These are phyloP conservation scores for Pampus argenteus DNA, from an alignment of 2,797 vertebrate genomes.

Conservation along the genomic window DNA sequence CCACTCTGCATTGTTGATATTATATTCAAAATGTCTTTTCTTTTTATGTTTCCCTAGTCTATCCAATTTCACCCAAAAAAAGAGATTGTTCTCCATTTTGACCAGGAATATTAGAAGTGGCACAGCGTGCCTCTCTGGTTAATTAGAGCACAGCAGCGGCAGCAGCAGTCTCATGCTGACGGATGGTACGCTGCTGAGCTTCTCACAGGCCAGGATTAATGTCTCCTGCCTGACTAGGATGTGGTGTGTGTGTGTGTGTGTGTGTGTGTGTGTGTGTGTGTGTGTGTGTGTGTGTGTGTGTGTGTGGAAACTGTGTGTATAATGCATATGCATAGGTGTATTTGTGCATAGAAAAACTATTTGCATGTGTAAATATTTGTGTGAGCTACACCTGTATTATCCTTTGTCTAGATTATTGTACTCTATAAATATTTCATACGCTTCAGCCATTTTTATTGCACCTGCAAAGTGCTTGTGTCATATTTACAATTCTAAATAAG, in stretches of 20 bases:
- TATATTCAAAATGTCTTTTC: conserved; percentile 1
- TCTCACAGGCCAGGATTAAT: conserved; percentile 73
- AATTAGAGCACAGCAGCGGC: conserved; percentile 75
- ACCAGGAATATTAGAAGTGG: conserved; percentile 72
- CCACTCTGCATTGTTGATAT: background rate
- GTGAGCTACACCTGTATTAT: conserved; percentile 39
- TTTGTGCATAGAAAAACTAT: conserved; percentile 26
- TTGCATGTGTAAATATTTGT: conserved; percentile 53
- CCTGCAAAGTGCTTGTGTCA: conserved; percentile 42
- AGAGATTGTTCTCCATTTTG: conserved; percentile 48
- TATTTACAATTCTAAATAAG: conserved; percentile 57
- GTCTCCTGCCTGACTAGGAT: conserved; percentile 48
- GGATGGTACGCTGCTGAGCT: conserved; percentile 63
- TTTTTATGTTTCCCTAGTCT: conserved; percentile 11
- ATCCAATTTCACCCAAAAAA: background rate
- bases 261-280: background rate
- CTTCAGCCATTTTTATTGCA: conserved; percentile 37
- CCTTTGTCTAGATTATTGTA: conserved; percentile 38
- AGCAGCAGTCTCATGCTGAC: conserved; percentile 63
- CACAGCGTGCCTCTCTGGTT: conserved; percentile 71
- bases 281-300: conserved; percentile 19
- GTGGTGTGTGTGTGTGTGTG: conserved; percentile 13
- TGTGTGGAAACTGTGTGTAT: conserved; percentile 27
- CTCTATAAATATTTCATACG: conserved; percentile 40
- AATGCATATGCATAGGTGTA: conserved; percentile 27